phyloP scores from a whole-genome alignment of 1,140 invertebrate species.

The Pinna nobilis region DNA sequence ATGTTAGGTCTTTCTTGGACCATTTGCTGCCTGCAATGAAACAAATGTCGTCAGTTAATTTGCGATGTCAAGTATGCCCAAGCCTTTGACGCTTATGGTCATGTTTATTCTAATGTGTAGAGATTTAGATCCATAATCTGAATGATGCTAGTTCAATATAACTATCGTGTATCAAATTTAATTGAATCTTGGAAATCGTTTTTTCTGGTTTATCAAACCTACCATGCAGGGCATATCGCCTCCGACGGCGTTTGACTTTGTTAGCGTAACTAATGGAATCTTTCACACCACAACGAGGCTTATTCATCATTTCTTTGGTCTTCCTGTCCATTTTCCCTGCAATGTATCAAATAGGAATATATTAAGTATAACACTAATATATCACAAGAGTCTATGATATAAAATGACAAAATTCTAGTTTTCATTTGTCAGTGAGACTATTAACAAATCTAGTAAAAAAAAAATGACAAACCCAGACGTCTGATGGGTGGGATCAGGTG shows the following conservation, averaged over 20 bases:
- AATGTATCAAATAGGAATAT: not conserved
- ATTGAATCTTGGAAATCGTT: too few relatives aligned
- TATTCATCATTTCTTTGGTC: slow-evolving; percentile 52
- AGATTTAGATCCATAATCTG: too few relatives aligned
- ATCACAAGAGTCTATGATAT: not conserved
- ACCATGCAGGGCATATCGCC: slow-evolving; percentile 61
- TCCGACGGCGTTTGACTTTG: slow-evolving; percentile 39
- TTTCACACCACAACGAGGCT: slow-evolving; percentile 55
- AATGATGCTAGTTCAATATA: too few relatives aligned
- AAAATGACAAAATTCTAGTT: not conserved
- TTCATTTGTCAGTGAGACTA: not conserved
- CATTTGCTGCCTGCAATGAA: slow-evolving; percentile 88
- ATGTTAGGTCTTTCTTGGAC: slow-evolving; percentile 89
- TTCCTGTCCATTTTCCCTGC: slow-evolving; percentile 50
- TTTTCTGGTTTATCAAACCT: too few relatives aligned
- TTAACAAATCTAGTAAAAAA: too few relatives aligned
- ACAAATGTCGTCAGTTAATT: slow-evolving; percentile 81
- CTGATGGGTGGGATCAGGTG: too few relatives aligned
- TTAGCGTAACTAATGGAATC: slow-evolving; percentile 48
- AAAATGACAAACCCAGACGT: too few relatives aligned
- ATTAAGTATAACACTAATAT: not conserved
- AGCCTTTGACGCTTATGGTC: too few relatives aligned
- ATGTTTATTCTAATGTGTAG: too few relatives aligned
- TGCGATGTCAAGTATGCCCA: too few relatives aligned
- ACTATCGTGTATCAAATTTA: too few relatives aligned